Conservation (phyloP, 2,888 invertebrate genomes). For the Pyrrhopygopsis socrates region DNA sequence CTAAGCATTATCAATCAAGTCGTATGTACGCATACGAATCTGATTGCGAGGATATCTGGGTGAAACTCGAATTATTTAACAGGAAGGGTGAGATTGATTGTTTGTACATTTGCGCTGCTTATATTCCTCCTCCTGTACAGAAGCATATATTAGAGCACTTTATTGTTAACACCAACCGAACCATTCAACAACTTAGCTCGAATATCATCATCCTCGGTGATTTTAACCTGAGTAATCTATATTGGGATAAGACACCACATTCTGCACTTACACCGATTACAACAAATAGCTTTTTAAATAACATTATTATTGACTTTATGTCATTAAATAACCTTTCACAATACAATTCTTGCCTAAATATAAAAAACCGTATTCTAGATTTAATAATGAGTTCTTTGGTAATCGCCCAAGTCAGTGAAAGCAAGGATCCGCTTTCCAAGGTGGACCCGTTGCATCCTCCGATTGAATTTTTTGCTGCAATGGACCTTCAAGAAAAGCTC, state of each 20-base stretch:
- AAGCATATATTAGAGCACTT: slow-evolving; percentile 40
- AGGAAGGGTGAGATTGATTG: not conserved
- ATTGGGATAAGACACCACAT: not conserved
- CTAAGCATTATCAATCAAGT: not conserved
- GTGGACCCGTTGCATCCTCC: slow-evolving; percentile 39
- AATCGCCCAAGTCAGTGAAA: not conserved
- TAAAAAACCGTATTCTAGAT: slow-evolving; percentile 21
- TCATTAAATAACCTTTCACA: not conserved
- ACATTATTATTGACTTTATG: not conserved
- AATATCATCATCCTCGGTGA: slow-evolving; percentile 21
- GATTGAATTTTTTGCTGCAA: slow-evolving; percentile 6
- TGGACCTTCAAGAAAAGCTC: not conserved
- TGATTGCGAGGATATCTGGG: slow-evolving; percentile 55
- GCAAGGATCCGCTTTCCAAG: not conserved
- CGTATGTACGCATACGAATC: not conserved
- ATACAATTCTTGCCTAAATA: slow-evolving; percentile 19
- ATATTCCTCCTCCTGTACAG: slow-evolving; percentile 43
- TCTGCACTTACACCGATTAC: not conserved
- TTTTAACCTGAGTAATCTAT: slow-evolving; percentile 30
- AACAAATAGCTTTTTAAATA: not conserved
- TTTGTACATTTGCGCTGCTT: slow-evolving; percentile 34
- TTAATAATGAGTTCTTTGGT: slow-evolving; percentile 16
- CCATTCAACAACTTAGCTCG: not conserved
- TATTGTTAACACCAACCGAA: slow-evolving; percentile 20
- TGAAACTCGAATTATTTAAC: slow-evolving; percentile 16